Evolutionary conservation across 2,797 vertebrate species (phyloP), one percentile per base, ranked within the genome.

Genomic region (Diplodus puntazzo): DNA sequence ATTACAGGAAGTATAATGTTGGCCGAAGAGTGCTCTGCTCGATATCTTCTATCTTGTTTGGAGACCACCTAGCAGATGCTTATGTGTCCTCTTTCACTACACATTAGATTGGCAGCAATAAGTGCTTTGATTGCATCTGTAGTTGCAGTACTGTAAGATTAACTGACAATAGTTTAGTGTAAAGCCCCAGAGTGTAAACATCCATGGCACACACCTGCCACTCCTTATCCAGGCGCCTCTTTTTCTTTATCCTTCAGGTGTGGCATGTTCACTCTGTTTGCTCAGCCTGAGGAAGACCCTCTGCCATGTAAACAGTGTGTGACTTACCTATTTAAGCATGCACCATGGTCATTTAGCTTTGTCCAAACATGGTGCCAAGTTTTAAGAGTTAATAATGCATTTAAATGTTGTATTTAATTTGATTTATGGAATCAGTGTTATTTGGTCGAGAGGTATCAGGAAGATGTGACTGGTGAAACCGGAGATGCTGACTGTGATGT

Each of bases 191-290:
- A 50, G 30, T 42, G n/a, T 27, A 20, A 52, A 43, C 53, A 20
- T 11, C 25, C 39, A 43, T 27, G 12, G 11, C 21, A 11, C 30
- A 60, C 68, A 72, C 62, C 52, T 63, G 69, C 20, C 73, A 30
- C 65, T 73, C 48, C 16, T 43, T n/a, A 3, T 43, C 20, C 46
- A 46, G 23, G 16, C 52, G 50, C 43, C 34, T 52, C 49, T 30
- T 57, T 67, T 39, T 70, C 48, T 81, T 79, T 69, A 69, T 65
- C 48, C 52, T 46, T 42, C 20, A 72, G 78, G 72, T 55, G 78
- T 73, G 55, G 25, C 21, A 5, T 30, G 69, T 57, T 55, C 3
- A 14, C 11, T 30, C 5, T 66, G 58, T 77, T 73, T 73, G 23
- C 57, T 18, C n/a, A 66, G 42, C 66, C 13, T 11, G 25, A 61